These are phyloP conservation scores for Muschampia plurimacula DNA, from an alignment of 2,888 invertebrate species.

Conservation along the genomic window DNA sequence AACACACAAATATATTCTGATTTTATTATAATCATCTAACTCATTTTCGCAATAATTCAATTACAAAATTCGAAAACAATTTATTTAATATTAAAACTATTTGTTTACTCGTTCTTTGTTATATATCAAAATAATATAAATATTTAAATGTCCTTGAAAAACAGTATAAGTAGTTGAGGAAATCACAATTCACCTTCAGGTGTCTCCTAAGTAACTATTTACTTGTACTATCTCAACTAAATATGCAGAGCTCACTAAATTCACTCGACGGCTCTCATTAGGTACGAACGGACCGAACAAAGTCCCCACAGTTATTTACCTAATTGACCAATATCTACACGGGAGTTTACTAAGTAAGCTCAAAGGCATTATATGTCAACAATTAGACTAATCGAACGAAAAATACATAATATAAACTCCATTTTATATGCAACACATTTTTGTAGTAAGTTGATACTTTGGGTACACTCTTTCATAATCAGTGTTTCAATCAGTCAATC, in stretches of 20 bases:
- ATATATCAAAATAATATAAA: background rate
- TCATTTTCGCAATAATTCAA: background rate
- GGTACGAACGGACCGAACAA: conserved; percentile 31
- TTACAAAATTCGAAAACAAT: too few species aligned
- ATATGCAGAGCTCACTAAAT: conserved; percentile 34
- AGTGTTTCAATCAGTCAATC: too few species aligned
- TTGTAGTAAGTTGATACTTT: background rate
- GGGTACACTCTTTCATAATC: too few species aligned
- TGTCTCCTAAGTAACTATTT: conserved; percentile 20
- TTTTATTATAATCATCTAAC: too few species aligned
- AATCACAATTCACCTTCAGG: conserved; percentile 7
- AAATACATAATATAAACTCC: background rate
- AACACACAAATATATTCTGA: too few species aligned
- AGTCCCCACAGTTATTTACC: conserved; percentile 50
- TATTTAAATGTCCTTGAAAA: background rate
- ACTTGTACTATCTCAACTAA: conserved; percentile 17
- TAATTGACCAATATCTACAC: conserved; percentile 48
- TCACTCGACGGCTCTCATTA: conserved; percentile 28
- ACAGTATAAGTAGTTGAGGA: background rate
- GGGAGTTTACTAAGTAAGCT: conserved; percentile 21
- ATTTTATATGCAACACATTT: background rate
- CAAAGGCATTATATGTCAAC: conserved; percentile 16
- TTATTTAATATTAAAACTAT: too few species aligned
- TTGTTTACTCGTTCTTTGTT: too few species aligned
- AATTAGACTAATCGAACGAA: conserved; percentile 46